Percentiles rank a stretch among this genome's conserved stretches.
Evolutionary conservation across 2,797 vertebrate species (phyloP).

Genomic region (Kryptopterus vitreolus): DNA sequence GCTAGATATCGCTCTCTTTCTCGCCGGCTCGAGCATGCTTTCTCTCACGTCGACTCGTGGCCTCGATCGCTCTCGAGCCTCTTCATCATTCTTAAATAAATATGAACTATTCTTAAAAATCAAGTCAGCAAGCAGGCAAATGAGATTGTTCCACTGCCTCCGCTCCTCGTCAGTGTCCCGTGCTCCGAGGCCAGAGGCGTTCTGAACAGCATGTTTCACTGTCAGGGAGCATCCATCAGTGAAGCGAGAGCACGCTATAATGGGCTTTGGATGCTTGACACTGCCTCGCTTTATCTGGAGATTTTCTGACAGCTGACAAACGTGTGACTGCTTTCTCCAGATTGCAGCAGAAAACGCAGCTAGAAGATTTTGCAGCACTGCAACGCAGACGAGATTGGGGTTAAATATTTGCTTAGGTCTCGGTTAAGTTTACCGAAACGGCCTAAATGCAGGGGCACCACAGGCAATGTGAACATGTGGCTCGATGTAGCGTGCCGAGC

Average conservation of each 20-base stretch:
- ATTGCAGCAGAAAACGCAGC: conserved; percentile 45
- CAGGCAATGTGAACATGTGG: too few relatives aligned
- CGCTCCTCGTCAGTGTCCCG: conserved; percentile 7
- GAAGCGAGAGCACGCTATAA: conserved; percentile 72
- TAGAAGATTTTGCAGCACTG: conserved; percentile 29
- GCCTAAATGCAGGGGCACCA: not conserved
- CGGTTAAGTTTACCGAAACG: conserved; percentile 16
- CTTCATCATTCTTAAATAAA: conserved; percentile 65
- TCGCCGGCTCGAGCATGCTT: conserved; percentile 56
- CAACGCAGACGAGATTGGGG: conserved; percentile 20
- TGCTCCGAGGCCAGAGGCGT: conserved; percentile 42
- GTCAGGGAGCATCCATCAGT: conserved; percentile 75
- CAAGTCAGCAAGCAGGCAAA: conserved; percentile 79
- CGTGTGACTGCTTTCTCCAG: conserved; percentile 39
- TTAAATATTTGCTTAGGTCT: conserved; percentile 33
- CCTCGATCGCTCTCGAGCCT: conserved; percentile 36
- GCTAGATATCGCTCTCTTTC: conserved; percentile 64
- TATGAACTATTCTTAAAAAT: conserved; percentile 74
- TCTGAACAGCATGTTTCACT: conserved; percentile 75
- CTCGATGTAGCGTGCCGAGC: not conserved
- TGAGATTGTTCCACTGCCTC: conserved; percentile 77
- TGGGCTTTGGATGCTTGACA: conserved; percentile 79
- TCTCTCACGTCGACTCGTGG: conserved; percentile 32
- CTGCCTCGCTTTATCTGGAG: conserved; percentile 73
- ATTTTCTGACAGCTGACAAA: conserved; percentile 57